Evolutionary conservation across 1,140 invertebrate species (phyloP), one percentile per base, ranked within the genome.

Genomic region (Copidosoma floridanum): DNA sequence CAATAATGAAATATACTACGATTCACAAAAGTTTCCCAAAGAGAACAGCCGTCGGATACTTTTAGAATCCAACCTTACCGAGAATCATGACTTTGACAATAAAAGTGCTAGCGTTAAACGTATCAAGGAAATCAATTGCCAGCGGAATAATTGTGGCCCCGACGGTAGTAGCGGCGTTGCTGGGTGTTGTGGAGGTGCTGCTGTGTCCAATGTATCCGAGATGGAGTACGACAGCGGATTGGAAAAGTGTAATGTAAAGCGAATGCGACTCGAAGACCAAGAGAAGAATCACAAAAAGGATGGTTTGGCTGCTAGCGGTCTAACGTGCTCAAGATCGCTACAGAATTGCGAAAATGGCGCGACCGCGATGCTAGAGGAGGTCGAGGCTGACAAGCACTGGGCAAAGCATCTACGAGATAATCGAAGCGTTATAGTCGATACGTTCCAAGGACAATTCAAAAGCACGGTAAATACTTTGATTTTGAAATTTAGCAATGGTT

Each of bases 361-460:
- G 14, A 51, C 78, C 5, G 70, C 73, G 3, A 58, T 63, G 1
- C 72, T 78, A 32, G 77, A 81, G 41, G 82, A 84, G 29, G 68
- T 76, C 3, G 81, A 81, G 60, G 86, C 84, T 1, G 83, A 87
- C 40, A 82, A 82, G 58, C 83, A 85, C 35, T 89, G 87, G 87
- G 77, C 83, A 14, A 83, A 84, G 58, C 87, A 89, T 66, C 69
- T 87, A 12, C 68, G 73, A 26, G 74, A 77, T 11, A 88, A 88
- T 70, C 78, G 83, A 56, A 88, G 86, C 66, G 78, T 89, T 32
- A 83, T 90, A 46, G 85, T 88, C n/a, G 83, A 86, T 65, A 87
- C 86, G 24, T 89, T 89, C 73, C 86, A 89, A 73, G 87, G 88
- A 57, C 86, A 89, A 65, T 89, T 88, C 67, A 87, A 88, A 69